Base-by-base conservation (phyloP, 2,888 invertebrate species). In the Unio delphinus region DNA sequence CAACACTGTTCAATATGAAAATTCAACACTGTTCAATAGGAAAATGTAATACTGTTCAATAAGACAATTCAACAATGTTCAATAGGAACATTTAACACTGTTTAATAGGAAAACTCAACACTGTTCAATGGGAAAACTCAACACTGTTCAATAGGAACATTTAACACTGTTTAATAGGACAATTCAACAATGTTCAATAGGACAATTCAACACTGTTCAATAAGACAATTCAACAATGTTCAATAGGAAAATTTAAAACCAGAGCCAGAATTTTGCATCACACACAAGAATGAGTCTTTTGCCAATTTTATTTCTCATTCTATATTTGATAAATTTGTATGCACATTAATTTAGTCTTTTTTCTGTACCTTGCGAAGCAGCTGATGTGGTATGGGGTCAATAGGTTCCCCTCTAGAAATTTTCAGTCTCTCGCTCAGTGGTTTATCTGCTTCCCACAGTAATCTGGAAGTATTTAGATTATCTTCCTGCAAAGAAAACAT, bases 341-440 rank as follows among this genome's bases (percentile, higher is more conserved):
- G 15, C 20, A 17, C 18, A 62, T 45, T 59, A 71, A 54, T 18
- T 30, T 23, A 23, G 23, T 23, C 23, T 23, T 45, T 45, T 45
- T 8, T 45, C 11, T 11, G 45, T 73, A 89, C 90, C 83, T 97
- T 97, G 73, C 96, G 93, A 6, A 98, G 92, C 63, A 96, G 90
- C 66, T 93, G 92, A 65, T 93, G 92, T 0, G 97, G 95, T 70
- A 98, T 91, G 5, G 93, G 91, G 87, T 96, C 94, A 55, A 94
- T 89, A 0, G 91, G 90, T 85, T 95, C 94, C 5, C 92, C 92
- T 5, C 91, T 90, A 67, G 91, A 90, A 55, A 93, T 82, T 77
- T 92, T 92, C 75, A 95, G 91, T 80, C 93, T 92, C 93, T 94
- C 90, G 79, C 91, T 81, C n/a, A 89, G 79, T n/a, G 87, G 83